A percentile compares a stretch with the other conserved stretches of the same genome.
Conservation (phyloP, 30 jellyfish, hydroid and myxozoan genomes). For the Aurelia coerulea region DNA sequence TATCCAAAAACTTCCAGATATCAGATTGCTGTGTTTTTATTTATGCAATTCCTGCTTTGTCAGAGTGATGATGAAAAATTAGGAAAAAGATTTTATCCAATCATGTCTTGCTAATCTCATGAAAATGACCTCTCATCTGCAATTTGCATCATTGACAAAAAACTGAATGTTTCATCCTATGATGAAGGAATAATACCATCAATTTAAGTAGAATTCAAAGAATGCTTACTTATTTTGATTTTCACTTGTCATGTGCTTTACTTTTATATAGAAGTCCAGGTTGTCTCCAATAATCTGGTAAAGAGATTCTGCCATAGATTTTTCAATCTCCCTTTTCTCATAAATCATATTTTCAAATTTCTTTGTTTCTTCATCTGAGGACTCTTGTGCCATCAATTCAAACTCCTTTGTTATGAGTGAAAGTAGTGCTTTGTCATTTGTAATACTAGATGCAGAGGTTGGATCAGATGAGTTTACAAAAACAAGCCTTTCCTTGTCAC, state of each 20-base stretch:
- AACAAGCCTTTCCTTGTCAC: no score
- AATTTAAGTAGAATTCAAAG: background rate
- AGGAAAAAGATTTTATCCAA: background rate
- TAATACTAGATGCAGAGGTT: no score
- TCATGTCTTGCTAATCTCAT: background rate
- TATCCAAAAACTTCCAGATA: background rate
- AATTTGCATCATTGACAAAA: background rate
- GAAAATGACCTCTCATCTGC: background rate
- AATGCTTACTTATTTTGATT: constrained; percentile 21
- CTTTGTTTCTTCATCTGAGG: background rate
- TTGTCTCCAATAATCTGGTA: constrained; percentile 40
- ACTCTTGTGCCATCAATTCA: no score
- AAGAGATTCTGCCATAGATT: constrained; percentile 1
- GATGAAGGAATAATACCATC: background rate
- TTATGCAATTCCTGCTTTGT: background rate
- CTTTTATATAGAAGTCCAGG: constrained; percentile 27
- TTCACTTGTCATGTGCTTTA: constrained; percentile 44
- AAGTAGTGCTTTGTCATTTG: no score
- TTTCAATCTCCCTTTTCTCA: constrained; percentile 12
- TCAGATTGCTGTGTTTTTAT: background rate
- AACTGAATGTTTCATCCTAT: background rate
- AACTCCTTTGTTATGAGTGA: no score
- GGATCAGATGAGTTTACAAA: no score
- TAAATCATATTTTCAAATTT: constrained; percentile 9
- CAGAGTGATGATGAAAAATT: background rate